phyloP scores from a whole-genome alignment of 92 coral and sea anemone genomes.

The Muricea muricata region DNA sequence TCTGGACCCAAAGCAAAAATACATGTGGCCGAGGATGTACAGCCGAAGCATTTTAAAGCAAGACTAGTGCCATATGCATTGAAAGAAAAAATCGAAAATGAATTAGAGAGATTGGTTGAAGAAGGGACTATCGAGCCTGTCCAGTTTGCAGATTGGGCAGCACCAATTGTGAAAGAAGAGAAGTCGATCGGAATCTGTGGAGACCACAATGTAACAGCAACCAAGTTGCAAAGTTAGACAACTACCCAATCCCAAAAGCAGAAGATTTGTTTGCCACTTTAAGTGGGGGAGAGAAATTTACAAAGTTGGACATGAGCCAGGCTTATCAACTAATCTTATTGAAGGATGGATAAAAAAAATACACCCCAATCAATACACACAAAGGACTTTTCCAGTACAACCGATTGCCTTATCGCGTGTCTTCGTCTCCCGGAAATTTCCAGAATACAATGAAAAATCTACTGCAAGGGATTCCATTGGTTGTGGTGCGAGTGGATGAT shows the following conservation, averaged over 20 bases:
- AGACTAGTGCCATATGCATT: constrained; percentile 52
- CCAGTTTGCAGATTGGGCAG: constrained; percentile 41
- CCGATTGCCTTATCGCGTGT: constrained; percentile 11
- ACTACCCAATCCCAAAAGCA: constrained; percentile 50
- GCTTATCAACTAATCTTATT: constrained; percentile 28
- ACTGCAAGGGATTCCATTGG: constrained; percentile 3
- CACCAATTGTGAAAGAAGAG: constrained; percentile 32
- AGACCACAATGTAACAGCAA: constrained; percentile 37
- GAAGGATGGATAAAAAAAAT: neutral
- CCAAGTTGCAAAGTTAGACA: constrained; percentile 55
- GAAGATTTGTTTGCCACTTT: constrained; percentile 43
- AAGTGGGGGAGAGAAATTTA: constrained; percentile 42
- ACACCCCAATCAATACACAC: neutral
- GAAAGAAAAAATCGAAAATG: constrained; percentile 40
- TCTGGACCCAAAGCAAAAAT: constrained; percentile 41
- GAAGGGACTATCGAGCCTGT: constrained; percentile 17
- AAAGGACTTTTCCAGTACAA: neutral
- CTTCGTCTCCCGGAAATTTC: constrained; percentile 9
- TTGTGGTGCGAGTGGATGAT: constrained; percentile 11
- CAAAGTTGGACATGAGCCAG: constrained; percentile 43
- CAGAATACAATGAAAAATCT: constrained; percentile 7
- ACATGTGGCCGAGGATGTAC: constrained; percentile 30
- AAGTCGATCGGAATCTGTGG: constrained; percentile 40
- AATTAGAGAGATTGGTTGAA: constrained; percentile 30
- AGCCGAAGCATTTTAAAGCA: constrained; percentile 19